Evolutionary conservation across 2,888 invertebrate genomes (phyloP).

Genomic region (Cordylochernes scorpioides): DNA sequence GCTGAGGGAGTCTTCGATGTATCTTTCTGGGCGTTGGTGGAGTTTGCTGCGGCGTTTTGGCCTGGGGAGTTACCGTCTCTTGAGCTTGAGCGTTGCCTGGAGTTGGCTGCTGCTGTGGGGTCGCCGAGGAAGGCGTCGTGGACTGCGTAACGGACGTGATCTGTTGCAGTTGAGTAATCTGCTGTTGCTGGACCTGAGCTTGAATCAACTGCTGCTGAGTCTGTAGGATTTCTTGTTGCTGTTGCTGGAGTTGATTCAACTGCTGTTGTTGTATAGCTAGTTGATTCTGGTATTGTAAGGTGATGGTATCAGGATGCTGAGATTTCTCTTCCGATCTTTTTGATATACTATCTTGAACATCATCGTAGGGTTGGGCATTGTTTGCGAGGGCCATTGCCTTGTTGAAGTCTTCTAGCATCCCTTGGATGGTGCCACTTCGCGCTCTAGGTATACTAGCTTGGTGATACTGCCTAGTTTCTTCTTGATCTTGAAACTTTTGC

Average conservation of each 20-base stretch:
- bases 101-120: conserved; percentile 19
- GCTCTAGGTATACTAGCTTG: conserved; percentile 12
- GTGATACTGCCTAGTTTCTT: not conserved
- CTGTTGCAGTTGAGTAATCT: conserved; percentile 2
- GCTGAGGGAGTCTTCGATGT: conserved; percentile 14
- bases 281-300: conserved; percentile 5
- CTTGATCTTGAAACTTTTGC: conserved; percentile 16
- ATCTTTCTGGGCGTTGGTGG: conserved; percentile 7
- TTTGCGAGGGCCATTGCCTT: conserved; percentile 12
- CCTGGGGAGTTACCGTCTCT: conserved; percentile 1
- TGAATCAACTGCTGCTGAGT: conserved; percentile 13
- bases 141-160: conserved; percentile 14
- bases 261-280: conserved; percentile 9
- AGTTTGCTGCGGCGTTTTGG: conserved; percentile 2
- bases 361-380: conserved; percentile 4
- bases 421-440: conserved; percentile 14
- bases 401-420: conserved; percentile 16
- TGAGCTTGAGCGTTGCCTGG: conserved; percentile 16
- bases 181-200: conserved; percentile 8
- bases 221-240: conserved; percentile 8
- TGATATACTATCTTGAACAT: not conserved
- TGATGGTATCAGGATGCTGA: not conserved
- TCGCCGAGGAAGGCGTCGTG: conserved; percentile 3
- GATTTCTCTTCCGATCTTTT: not conserved
- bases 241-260: conserved; percentile 9